Conservation (phyloP, 2,888 invertebrate species). For the Andrena hattorfiana region DNA sequence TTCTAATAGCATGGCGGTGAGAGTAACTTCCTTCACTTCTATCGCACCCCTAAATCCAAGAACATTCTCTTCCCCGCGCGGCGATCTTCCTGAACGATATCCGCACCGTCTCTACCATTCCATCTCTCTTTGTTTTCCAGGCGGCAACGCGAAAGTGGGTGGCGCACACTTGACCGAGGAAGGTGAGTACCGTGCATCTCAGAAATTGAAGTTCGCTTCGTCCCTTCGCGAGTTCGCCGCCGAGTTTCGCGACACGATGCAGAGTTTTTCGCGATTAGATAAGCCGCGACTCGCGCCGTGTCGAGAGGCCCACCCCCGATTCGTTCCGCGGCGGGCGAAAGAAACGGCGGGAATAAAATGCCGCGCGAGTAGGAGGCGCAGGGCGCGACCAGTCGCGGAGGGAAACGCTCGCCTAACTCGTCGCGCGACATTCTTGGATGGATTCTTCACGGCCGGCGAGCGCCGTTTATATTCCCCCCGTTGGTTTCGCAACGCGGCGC, state of each 20-base stretch:
- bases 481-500: neutral
- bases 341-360: neutral
- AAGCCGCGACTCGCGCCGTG: constrained; percentile 49
- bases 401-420: constrained; percentile 66
- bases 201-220: constrained; percentile 9
- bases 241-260: constrained; percentile 33
- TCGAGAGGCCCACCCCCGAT: constrained; percentile 58
- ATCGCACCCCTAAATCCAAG: too few relatives aligned
- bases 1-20: too few relatives aligned
- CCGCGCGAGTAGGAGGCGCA: constrained; percentile 37
- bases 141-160: constrained; percentile 82
- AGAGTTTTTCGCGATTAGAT: constrained; percentile 58
- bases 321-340: constrained; percentile 52
- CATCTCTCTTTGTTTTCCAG: constrained; percentile 76
- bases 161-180: constrained; percentile 85
- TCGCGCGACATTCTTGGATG: constrained; percentile 73
- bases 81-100: neutral
- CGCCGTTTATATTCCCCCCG: constrained; percentile 66
- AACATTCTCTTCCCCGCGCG: neutral
- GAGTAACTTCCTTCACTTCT: too few relatives aligned
- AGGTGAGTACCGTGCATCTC: constrained; percentile 80
- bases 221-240: neutral
- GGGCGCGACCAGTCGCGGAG: constrained; percentile 62
- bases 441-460: constrained; percentile 69
- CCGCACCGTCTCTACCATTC: neutral